Base-by-base conservation (phyloP, 1,140 invertebrate genomes). In the Leucophenga varia region DNA sequence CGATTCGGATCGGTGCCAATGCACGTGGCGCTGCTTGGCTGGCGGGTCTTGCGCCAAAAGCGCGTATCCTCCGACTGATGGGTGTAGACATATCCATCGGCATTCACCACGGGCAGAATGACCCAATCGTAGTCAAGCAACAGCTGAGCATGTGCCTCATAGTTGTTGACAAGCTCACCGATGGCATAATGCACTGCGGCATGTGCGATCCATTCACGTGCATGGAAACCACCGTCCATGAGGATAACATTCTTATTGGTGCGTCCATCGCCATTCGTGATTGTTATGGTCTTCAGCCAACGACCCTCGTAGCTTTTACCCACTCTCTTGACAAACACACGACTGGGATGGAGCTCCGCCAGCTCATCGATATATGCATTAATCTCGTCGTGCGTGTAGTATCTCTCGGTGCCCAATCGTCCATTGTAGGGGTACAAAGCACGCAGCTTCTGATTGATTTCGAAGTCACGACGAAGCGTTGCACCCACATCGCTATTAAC, bases 161-260 rank as follows among this genome's bases (percentile, higher is more conserved):
- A 50, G 25, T 81, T 77, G 16, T 81, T 75, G 0, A 82, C 78
- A 10, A 86, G 60, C 55, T 84, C 71, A 21, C 81, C 59, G 16
- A 86, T 81, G 17, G 85, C 79, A 71, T 83, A 86, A 0, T 83
- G 49, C n/a, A 79, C 81, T 0, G 81, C 76, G 0, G 85, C 82
- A 6, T 83, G 80, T 0, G 84, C 78, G 25, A 86, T 81, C 86
- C 86, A 89, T 76, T 89, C 86, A 37, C 86, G 75, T 0, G 85
- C 84, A 67, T 89, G 86, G 5, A 80, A 75, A 7, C 76, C 79
- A 18, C 77, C 79, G 39, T 82, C 80, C 17, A 81, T 76, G 0
- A 83, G 57, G 28, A 82, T 79, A 0, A 81, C 74, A 3, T 77
- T 79, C 48, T 82, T 82, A n/a, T 65, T 69, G 3, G 61, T n/a